Percentiles rank a stretch among this genome's conserved stretches.
These are phyloP conservation scores for Scyliorhinus canicula DNA, from an alignment of 2,797 vertebrate genomes.

Conservation along the genomic window DNA sequence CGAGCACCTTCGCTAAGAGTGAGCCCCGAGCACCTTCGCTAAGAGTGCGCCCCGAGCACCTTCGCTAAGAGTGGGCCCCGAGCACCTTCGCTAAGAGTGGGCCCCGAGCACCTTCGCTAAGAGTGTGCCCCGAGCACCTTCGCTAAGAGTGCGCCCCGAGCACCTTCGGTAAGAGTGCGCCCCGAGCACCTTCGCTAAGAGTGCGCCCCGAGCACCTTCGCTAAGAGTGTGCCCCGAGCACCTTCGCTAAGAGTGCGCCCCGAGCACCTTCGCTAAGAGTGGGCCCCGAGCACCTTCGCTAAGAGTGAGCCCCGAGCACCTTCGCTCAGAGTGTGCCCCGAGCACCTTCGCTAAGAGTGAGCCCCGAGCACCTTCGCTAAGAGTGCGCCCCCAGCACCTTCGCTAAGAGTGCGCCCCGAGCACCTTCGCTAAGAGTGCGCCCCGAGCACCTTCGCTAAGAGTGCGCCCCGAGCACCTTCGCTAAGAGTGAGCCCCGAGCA, in stretches of 20 bases:
- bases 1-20: background rate
- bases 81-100: background rate
- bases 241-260: background rate
- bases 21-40: background rate
- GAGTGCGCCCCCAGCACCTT: background rate
- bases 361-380: background rate
- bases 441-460: background rate
- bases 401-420: background rate
- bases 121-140: too few species aligned
- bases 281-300: background rate
- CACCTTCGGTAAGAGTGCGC: background rate
- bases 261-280: background rate
- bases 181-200: background rate
- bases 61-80: background rate
- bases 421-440: background rate
- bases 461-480: background rate
- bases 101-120: background rate
- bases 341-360: background rate
- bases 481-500: background rate
- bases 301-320: background rate
- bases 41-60: background rate
- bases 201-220: background rate
- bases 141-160: background rate
- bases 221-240: background rate
- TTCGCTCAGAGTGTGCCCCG: background rate